A percentile compares a stretch with the other conserved stretches of the same genome.
phyloP scores from a whole-genome alignment of 2,113 vertebrate genomes.

The Pteronura brasiliensis region DNA sequence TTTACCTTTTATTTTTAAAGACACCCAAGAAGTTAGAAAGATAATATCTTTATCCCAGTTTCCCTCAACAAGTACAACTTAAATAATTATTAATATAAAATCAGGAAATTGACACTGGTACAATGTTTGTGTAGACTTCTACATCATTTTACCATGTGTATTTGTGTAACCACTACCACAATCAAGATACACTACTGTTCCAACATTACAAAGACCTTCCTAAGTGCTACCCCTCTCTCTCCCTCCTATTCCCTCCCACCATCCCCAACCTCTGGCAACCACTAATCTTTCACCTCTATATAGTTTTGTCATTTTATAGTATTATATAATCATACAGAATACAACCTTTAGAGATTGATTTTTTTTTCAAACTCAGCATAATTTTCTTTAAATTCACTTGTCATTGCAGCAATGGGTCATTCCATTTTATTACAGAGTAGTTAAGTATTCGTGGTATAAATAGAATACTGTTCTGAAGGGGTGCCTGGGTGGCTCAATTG shows the following conservation, averaged over 20 bases:
- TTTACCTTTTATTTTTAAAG: background rate
- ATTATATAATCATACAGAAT: background rate
- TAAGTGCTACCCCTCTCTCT: background rate
- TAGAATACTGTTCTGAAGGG: background rate
- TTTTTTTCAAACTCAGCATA: background rate
- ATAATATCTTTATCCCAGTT: background rate
- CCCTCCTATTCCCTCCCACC: background rate
- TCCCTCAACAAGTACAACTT: background rate
- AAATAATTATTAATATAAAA: background rate
- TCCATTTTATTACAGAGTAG: background rate
- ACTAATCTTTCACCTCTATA: background rate
- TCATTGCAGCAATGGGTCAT: background rate
- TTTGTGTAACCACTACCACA: background rate
- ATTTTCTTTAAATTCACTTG: background rate
- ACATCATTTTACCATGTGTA: background rate
- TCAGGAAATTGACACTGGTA: background rate
- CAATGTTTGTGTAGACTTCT: background rate
- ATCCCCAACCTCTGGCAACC: background rate
- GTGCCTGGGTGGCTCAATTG: no score
- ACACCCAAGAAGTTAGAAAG: slow-evolving; percentile 18
- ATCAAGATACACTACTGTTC: background rate
- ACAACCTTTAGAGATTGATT: background rate
- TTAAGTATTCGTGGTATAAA: background rate
- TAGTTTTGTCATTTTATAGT: background rate
- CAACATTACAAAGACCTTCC: background rate